Evolutionary conservation across 2,797 vertebrate genomes (phyloP), one percentile per base, ranked within the genome.

Genomic region (Pangasius larnaudii): DNA sequence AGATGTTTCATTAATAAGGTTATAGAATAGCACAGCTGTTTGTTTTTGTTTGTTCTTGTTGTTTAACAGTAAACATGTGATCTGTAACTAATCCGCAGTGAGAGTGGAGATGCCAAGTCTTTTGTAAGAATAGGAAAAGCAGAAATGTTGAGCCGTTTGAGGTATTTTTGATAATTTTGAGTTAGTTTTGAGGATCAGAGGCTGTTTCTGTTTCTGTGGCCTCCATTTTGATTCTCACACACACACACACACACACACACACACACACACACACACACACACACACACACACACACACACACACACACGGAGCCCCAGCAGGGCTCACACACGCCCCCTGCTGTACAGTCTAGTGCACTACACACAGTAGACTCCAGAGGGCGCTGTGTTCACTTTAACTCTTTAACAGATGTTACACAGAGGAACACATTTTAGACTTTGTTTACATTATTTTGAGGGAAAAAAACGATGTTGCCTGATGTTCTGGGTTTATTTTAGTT

Each of bases 141-240:
- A 75, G 79, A 88, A 87, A 86, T 81, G 89, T 88, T 87, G 78
- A 84, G 58, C 63, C 89, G 85, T 86, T 80, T 89, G 89, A 90
- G 82, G 42, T 89, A 79, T 90, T 89, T 89, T 86, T 90, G 79
- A 39, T 88, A 1, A 88, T 85, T 88, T 88, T 74, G 71, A 78
- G 72, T 16, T 61, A 81, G 11, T 61, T 81, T 81, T 71, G 16
- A 69, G 46, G 46, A 53, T 36, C n/a, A 33, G 18, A 69, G 42
- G 61, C 58, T 61, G 36, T 39, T 81, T 58, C 61, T 65, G 78
- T 72, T 85, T 61, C 84, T 87, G 86, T 79, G 84, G 83, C 91
- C 90, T 92, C 91, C 91, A 92, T 92, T 92, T 92, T 92, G 91
- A 91, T 92, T 92, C 86, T n/a, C n/a, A n/a, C n/a, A n/a, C n/a